These are phyloP conservation scores for Amblyopsis rosae DNA, from an alignment of 2,113 vertebrate genomes.

Conservation along the genomic window DNA sequence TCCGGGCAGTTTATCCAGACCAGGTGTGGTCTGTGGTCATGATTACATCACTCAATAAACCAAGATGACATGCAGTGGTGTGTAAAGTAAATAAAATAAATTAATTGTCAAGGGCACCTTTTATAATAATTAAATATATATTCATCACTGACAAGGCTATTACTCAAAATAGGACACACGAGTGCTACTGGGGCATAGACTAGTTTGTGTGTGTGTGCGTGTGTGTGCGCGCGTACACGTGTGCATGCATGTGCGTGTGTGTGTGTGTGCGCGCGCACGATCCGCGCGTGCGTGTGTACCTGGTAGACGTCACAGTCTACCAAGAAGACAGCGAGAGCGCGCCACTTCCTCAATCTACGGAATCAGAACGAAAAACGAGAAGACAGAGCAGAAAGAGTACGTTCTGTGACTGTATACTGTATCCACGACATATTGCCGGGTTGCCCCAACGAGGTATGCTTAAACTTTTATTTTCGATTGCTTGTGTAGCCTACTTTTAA, in stretches of 20 bases:
- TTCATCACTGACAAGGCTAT: not conserved
- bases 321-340: conserved; percentile 46
- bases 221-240: conserved; percentile 8
- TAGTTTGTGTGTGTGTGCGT: not conserved
- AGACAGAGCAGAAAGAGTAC: conserved; percentile 31
- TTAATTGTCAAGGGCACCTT: not conserved
- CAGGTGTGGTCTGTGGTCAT: conserved; percentile 27
- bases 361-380: conserved; percentile 46
- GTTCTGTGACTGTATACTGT: conserved; percentile 28
- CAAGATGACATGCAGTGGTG: not conserved
- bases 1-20: not conserved
- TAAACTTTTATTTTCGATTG: not conserved
- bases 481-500: too few relatives aligned
- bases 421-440: not conserved
- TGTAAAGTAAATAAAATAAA: not conserved
- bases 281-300: conserved; percentile 12
- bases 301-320: conserved; percentile 65
- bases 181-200: not conserved
- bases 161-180: not conserved
- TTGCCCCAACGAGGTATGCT: conserved; percentile 52
- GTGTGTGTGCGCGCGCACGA: not conserved
- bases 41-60: not conserved
- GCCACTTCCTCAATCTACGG: conserved; percentile 69
- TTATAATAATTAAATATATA: too few relatives aligned
- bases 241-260: conserved; percentile 11